A percentile compares a stretch with the other conserved stretches of the same genome.
Conservation (phyloP, 92 coral and sea anemone species). For the Galaxea fascicularis region DNA sequence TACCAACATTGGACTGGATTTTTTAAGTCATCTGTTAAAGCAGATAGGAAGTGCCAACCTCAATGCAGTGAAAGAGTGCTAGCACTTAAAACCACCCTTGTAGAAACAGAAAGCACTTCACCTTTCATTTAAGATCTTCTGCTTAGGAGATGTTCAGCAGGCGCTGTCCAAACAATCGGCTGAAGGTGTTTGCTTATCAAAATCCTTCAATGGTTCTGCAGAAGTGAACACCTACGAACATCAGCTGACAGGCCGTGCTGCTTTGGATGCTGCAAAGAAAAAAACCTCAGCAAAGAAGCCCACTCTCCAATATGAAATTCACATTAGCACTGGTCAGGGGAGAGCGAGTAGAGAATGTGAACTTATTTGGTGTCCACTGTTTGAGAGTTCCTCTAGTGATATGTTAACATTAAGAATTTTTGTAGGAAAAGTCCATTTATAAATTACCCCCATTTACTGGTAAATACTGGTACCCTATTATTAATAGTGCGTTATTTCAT, state of each 20-base stretch:
- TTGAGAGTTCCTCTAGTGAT: slow-evolving; percentile 18
- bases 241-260: slow-evolving; percentile 35
- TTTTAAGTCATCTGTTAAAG: slow-evolving; percentile 26
- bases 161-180: slow-evolving; percentile 35
- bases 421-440: slow-evolving; percentile 20
- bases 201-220: slow-evolving; percentile 31
- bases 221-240: slow-evolving; percentile 15
- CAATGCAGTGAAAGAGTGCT: slow-evolving; percentile 36
- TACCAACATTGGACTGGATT: neutral
- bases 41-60: slow-evolving; percentile 34
- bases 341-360: slow-evolving; percentile 49
- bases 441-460: neutral
- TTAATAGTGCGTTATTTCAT: neutral
- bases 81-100: slow-evolving; percentile 53
- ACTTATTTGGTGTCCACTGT: slow-evolving; percentile 38
- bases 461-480: too few relatives aligned
- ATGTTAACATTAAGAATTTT: slow-evolving; percentile 22
- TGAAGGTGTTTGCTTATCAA: slow-evolving; percentile 11
- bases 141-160: slow-evolving; percentile 18
- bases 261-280: slow-evolving; percentile 40
- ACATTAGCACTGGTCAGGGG: slow-evolving; percentile 20
- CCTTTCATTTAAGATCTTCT: slow-evolving; percentile 41
- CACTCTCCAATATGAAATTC: slow-evolving; percentile 19
- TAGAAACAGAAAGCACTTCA: slow-evolving; percentile 9
- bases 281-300: neutral